phyloP scores from a whole-genome alignment of 35 echinoderm and acorn worm genomes.

The Apostichopus japonicus region DNA sequence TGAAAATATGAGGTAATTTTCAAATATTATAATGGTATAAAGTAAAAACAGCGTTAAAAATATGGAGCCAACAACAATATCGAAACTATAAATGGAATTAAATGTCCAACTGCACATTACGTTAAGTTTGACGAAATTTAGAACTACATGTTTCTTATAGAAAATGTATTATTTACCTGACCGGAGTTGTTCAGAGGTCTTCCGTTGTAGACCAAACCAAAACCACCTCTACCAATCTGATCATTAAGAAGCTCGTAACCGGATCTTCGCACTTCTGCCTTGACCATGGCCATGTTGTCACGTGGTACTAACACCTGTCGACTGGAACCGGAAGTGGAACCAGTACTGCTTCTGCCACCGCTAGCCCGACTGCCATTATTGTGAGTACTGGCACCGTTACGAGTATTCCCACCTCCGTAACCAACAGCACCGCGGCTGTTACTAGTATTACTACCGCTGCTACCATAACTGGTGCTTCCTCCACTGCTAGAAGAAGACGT shows the following conservation, averaged over 20 bases:
- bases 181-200: neutral
- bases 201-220: constrained; percentile 29
- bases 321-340: neutral
- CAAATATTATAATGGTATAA: no score
- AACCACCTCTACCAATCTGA: constrained; percentile 19
- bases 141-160: no score
- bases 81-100: no score
- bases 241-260: constrained; percentile 17
- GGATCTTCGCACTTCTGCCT: neutral
- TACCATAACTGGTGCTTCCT: neutral
- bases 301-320: neutral
- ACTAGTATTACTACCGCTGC: neutral
- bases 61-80: no score
- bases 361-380: neutral
- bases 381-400: neutral
- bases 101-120: no score
- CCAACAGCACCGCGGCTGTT: neutral
- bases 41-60: no score
- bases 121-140: no score
- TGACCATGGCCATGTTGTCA: neutral
- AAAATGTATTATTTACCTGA: no score
- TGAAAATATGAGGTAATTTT: no score
- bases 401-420: neutral
- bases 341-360: neutral
- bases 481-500: no score